Evolutionary conservation across 2,797 vertebrate genomes (phyloP), one percentile per base, ranked within the genome.

Genomic region (Sebastes hubbsi): DNA sequence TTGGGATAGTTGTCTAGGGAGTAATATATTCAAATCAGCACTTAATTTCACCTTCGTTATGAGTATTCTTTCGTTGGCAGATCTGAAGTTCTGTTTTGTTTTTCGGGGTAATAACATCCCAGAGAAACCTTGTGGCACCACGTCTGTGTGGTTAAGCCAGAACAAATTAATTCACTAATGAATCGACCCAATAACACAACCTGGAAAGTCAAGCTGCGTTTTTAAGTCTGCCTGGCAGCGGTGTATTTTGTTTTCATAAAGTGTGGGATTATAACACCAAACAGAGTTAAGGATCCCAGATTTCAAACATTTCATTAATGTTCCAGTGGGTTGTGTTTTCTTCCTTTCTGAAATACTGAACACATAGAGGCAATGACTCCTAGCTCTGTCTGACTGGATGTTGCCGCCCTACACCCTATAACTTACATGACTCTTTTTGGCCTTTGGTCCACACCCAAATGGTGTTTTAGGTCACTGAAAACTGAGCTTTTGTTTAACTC

Each of bases 241-340:
- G 56, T 36, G 71, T 52, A 59, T 74, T 88, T 84, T 83, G 67
- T 85, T 91, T 86, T 87, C 72, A 71, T 87, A 64, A 72, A 84
- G 83, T 88, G 73, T 89, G 80, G 78, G 82, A 89, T 80, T 81
- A 75, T 29, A 78, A 81, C 80, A 75, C 67, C 82, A 79, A 80
- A 83, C 70, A 64, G 70, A 85, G 81, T 61, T 76, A 79, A 82
- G 76, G 59, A 88, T 61, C 42, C 76, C 73, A 81, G 81, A 88
- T 87, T 89, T 89, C 81, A 87, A 90, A 91, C 78, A 81, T 88
- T 89, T 91, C 67, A 86, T 88, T 87, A 75, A 88, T 63, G 77
- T 81, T 85, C 82, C 72, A 67, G 38, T 8, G 32, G 62, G 68
- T 64, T 42, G 34, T 62, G 64, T 82, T 88, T 83, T 67, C 55